Evolutionary conservation across 2,797 vertebrate genomes (phyloP), one percentile per base, ranked within the genome.

Genomic region (Molothrus ater): DNA sequence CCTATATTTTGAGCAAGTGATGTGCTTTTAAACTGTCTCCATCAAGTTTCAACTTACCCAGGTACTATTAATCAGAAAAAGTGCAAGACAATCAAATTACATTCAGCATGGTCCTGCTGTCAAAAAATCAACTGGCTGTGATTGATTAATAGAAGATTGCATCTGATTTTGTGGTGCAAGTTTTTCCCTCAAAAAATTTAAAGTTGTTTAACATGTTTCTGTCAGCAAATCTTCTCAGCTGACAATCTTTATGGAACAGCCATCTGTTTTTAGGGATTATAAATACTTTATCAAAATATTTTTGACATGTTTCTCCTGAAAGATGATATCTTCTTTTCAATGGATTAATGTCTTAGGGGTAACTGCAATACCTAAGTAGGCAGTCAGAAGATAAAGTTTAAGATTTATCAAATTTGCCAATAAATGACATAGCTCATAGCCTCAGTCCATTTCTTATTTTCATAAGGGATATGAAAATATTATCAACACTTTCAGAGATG

Each of bases 261-360:
- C 97, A 98, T 97, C 97, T 98, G 97, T 65, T 98, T 97, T 78
- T 88, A 91, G 96, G 96, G 95, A 96, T 98, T 97, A 97, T 92
- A 96, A 97, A 98, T 97, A 96, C 78, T 96, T 97, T 96, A 97
- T 97, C 96, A 97, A 97, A 98, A 98, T 97, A 97, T 97, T 98
- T 97, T 96, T 82, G 93, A 96, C 97, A 95, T 88, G 65, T 97
- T 97, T 95, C 61, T 96, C 91, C 94, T 96, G 94, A 97, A 96
- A 97, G 92, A 96, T 97, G 61, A 34, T 97, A 92, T 92, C 92
- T 95, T 97, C 92, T 75, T 97, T 97, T 94, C 90, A 91, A 89
- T 96, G 97, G 92, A 97, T 97, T 96, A 97, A 96, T 97, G 87
- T 92, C 95, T 96, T 94, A 80, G 86, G 63, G 86, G 81, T 95